Evolutionary conservation across 2,888 invertebrate genomes (phyloP).

Genomic region (Netelia melanura): DNA sequence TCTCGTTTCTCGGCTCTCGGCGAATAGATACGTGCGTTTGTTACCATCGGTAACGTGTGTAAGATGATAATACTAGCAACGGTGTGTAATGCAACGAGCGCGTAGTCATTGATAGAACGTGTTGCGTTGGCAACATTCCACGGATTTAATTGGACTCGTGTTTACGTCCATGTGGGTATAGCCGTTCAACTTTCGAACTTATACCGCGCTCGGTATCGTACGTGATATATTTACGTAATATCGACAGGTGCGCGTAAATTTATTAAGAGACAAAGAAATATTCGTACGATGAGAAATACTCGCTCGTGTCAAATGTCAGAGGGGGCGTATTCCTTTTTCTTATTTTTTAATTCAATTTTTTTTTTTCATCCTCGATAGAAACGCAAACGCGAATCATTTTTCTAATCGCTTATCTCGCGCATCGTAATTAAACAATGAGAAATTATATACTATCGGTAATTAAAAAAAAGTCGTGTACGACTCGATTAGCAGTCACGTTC

Average conservation of each 20-base stretch:
- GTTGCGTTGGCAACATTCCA: conserved; percentile 69
- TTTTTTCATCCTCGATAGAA: too few relatives aligned
- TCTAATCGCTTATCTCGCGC: too few relatives aligned
- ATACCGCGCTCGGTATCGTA: too few relatives aligned
- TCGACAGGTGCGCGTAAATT: background rate
- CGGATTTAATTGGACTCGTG: conserved; percentile 70
- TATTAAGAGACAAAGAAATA: too few relatives aligned
- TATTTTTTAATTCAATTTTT: too few relatives aligned
- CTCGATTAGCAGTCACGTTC: background rate
- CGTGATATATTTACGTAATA: conserved; percentile 26
- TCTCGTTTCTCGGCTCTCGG: conserved; percentile 21
- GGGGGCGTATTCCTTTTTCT: too few relatives aligned
- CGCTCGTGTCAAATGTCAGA: too few relatives aligned
- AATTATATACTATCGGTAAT: background rate
- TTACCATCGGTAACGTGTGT: background rate
- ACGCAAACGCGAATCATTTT: too few relatives aligned
- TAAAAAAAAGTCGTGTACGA: conserved; percentile 6
- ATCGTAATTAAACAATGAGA: too few relatives aligned
- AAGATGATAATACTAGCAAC: conserved; percentile 52
- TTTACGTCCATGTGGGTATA: background rate
- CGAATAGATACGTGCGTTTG: background rate
- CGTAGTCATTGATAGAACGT: conserved; percentile 68
- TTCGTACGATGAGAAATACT: too few relatives aligned
- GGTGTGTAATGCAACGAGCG: conserved; percentile 32
- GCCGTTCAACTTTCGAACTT: too few relatives aligned